These are phyloP conservation scores for Euproctis similis DNA, from an alignment of 2,888 invertebrate genomes.

Conservation along the genomic window DNA sequence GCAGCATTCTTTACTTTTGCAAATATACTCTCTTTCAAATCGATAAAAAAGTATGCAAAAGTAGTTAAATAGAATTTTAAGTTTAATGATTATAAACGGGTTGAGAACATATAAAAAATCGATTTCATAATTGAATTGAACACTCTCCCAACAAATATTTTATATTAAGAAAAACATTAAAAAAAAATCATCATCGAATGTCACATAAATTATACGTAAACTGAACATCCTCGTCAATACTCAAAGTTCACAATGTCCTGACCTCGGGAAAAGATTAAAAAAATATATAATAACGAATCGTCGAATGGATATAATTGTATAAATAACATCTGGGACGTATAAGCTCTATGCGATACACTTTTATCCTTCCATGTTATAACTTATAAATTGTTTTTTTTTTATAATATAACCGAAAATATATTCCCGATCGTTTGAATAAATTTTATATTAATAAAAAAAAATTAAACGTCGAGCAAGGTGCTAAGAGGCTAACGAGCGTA, in stretches of 20 bases:
- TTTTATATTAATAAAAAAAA: constrained; percentile 67
- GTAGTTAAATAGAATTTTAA: too few relatives aligned
- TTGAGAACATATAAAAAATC: too few relatives aligned
- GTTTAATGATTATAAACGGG: too few relatives aligned
- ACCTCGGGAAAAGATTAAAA: constrained; percentile 33
- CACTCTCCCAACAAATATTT: too few relatives aligned
- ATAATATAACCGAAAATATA: constrained; percentile 64
- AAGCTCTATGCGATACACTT: constrained; percentile 37
- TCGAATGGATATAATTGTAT: constrained; percentile 35
- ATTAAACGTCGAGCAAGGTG: constrained; percentile 67
- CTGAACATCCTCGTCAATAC: constrained; percentile 19
- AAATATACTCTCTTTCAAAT: too few relatives aligned
- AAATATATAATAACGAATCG: constrained; percentile 29
- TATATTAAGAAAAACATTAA: too few relatives aligned
- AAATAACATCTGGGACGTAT: constrained; percentile 42
- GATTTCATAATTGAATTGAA: too few relatives aligned
- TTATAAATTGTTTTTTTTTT: constrained; percentile 63
- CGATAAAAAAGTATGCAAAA: too few relatives aligned
- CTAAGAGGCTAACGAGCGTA: constrained; percentile 74
- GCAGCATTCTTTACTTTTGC: too few relatives aligned
- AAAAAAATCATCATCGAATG: too few relatives aligned
- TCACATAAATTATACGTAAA: constrained; percentile 29
- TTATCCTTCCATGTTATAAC: constrained; percentile 59
- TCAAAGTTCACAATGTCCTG: constrained; percentile 10
- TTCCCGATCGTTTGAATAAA: constrained; percentile 60